Conservation (phyloP, 2,113 vertebrate genomes). For the Sterna hirundo region DNA sequence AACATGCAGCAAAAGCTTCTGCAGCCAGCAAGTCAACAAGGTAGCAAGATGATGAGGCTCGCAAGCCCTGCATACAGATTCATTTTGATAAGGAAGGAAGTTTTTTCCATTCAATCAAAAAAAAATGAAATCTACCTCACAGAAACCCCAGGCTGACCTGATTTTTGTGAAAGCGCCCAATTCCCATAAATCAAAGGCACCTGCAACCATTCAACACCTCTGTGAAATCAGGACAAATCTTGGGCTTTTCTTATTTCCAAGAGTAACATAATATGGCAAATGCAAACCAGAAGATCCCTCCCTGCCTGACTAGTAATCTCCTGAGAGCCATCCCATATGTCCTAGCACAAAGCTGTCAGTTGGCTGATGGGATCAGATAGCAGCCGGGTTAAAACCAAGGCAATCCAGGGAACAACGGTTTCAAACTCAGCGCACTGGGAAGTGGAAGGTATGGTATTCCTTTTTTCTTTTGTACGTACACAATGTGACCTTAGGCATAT, state of each 20-base stretch:
- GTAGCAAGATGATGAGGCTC: background rate
- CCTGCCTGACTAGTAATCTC: background rate
- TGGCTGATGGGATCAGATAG: background rate
- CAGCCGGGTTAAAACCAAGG: background rate
- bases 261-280: background rate
- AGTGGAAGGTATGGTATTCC: background rate
- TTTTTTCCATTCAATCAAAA: background rate
- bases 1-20: background rate
- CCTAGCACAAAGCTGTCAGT: background rate
- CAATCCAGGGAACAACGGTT: background rate
- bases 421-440: background rate
- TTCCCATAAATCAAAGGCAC: background rate
- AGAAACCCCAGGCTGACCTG: background rate
- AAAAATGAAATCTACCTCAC: background rate
- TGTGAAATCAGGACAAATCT: background rate
- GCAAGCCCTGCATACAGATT: background rate
- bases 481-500: background rate
- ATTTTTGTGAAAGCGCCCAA: background rate
- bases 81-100: background rate
- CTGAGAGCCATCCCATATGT: background rate
- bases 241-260: background rate
- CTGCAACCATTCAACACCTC: background rate
- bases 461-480: background rate
- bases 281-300: background rate
- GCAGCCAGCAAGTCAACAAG: background rate